A percentile compares a stretch with the other conserved stretches of the same genome.
phyloP scores from a whole-genome alignment of 2,113 vertebrate genomes.

The Corydoras sp. region DNA sequence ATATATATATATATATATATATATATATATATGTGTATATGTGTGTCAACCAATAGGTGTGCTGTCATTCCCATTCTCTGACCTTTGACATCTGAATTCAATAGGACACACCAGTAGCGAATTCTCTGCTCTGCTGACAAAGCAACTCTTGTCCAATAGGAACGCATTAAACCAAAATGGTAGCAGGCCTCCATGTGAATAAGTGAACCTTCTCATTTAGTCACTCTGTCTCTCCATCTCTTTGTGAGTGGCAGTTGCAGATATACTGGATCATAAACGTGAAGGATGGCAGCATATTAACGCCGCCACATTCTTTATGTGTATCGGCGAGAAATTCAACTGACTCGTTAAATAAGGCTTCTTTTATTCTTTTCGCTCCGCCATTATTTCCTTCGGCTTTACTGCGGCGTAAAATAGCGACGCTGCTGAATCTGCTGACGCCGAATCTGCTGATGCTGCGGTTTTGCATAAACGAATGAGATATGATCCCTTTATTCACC shows the following conservation, averaged over 20 bases:
- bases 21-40: too few relatives aligned
- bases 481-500: slow-evolving; percentile 41
- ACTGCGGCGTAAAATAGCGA: slow-evolving; percentile 43
- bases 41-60: too few relatives aligned
- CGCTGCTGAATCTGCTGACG: slow-evolving; percentile 42
- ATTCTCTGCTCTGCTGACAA: not conserved
- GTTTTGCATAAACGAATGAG: slow-evolving; percentile 15
- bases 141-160: not conserved
- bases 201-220: not conserved
- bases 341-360: slow-evolving; percentile 30
- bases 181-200: not conserved
- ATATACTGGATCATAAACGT: slow-evolving; percentile 27
- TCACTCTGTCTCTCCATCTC: slow-evolving; percentile 2
- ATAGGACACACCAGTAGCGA: too few relatives aligned
- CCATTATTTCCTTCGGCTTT: slow-evolving; percentile 36
- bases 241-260: not conserved
- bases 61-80: too few relatives aligned
- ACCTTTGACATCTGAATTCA: too few relatives aligned
- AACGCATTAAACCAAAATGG: not conserved
- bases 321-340: slow-evolving; percentile 36
- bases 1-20: too few relatives aligned
- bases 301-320: slow-evolving; percentile 30
- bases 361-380: slow-evolving; percentile 11
- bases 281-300: slow-evolving; percentile 33
- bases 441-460: slow-evolving; percentile 32